Evolutionary conservation across 2,888 invertebrate genomes (phyloP).

Genomic region (Ochropleura leucogaster): DNA sequence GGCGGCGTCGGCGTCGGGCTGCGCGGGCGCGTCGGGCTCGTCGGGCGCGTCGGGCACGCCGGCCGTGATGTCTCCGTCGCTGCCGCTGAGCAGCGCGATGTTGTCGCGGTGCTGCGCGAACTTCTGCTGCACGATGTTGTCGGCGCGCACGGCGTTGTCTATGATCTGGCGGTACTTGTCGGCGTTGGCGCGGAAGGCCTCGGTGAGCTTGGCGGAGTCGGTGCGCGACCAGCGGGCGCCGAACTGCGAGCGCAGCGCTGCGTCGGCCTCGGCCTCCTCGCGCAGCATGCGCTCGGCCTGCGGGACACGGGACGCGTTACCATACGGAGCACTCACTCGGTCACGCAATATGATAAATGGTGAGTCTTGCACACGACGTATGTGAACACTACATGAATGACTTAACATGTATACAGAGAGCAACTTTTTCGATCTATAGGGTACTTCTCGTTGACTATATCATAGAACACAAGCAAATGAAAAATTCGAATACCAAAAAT

Average conservation of each 20-base stretch:
- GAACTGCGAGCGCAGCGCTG: slow-evolving; percentile 96
- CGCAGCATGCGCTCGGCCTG: slow-evolving; percentile 92
- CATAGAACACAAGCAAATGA: no score
- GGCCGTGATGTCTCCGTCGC: slow-evolving; percentile 92
- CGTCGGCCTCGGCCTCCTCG: slow-evolving; percentile 98
- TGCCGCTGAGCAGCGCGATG: slow-evolving; percentile 95
- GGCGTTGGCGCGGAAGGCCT: slow-evolving; percentile 96
- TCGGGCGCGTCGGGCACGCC: slow-evolving; percentile 94
- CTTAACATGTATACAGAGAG: no score
- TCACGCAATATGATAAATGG: no score
- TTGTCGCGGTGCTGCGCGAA: slow-evolving; percentile 93
- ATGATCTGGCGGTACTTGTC: slow-evolving; percentile 98
- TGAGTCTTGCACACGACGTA: no score
- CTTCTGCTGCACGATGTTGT: slow-evolving; percentile 96
- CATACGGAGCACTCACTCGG: no score
- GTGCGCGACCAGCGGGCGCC: slow-evolving; percentile 98
- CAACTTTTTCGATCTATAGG: no score
- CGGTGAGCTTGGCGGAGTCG: slow-evolving; percentile 96
- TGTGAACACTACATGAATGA: no score
- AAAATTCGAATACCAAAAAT: no score
- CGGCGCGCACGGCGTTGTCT: slow-evolving; percentile 96
- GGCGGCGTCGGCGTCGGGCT: slow-evolving; percentile 87
- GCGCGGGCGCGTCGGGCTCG: slow-evolving; percentile 72
- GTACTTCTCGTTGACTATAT: no score
- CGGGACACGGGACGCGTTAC: slow-evolving; percentile 51